Base-by-base conservation (phyloP, 2,888 invertebrate species). In the Acleris cristana region DNA sequence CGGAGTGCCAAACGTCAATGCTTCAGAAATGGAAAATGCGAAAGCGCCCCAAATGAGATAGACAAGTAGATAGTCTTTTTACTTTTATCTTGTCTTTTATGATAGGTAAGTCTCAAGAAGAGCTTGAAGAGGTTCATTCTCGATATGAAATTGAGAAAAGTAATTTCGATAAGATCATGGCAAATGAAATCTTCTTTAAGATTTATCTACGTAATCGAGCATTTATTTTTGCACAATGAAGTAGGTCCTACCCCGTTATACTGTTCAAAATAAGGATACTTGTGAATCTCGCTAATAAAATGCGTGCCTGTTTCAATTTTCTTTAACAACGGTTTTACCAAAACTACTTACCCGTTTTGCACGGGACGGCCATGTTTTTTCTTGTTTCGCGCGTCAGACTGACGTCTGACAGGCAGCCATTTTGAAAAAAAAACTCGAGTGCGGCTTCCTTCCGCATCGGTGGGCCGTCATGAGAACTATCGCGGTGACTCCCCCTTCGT, bases 381-480 rank as follows among this genome's bases (percentile, higher is more conserved):
- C 81, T 83, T 83, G 80, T 83, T 86, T 86, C 76, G 78, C 82
- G 81, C 85, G 84, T 87, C 86, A 88, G 79, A 81, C 76, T 89
- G 86, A 89, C 84, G 81, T 87, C 79, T 90, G 89, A 88, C 86
- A 90, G 79, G 87, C 86, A 78, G 92, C 92, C 92, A 92, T 92
- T 90, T 92, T 92, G 88, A 87, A 92, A 92, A 54, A 48, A 88
- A 91, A 90, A 84, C 86, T 90, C 81, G 82, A 90, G 89, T 86
- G 85, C 85, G 90, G 92, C 90, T 92, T 92, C 90, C 89, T 92
- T 92, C 89, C 90, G 87, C 89, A 81, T 86, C 90, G 87, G 86
- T 86, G 84, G 85, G 88, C 86, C 83, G 86, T 85, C 85, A 89
- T 87, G 88, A 90, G 90, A 90, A 90, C 89, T 90, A 90, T 86